phyloP scores from a whole-genome alignment of 2,113 vertebrate genomes.

The Chiloscyllium plagiosum region DNA sequence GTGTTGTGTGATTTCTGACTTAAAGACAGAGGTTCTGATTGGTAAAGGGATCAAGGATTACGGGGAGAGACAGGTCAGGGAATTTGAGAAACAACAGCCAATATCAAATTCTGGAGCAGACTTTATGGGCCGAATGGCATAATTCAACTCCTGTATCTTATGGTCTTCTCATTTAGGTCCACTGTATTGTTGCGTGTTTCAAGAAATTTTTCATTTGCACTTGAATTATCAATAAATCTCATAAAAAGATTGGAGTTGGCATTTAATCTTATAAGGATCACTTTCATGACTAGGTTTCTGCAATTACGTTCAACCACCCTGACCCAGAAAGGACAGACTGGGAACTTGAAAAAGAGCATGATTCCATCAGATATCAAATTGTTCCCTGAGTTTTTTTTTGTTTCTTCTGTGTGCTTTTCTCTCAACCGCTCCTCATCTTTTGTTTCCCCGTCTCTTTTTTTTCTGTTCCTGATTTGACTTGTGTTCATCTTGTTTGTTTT shows the following conservation, averaged over 20 bases:
- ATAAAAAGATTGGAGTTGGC: not conserved
- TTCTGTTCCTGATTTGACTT: not conserved
- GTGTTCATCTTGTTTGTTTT: not conserved
- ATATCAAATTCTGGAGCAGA: too few relatives aligned
- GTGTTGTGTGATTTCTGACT: too few relatives aligned
- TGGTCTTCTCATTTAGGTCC: too few relatives aligned
- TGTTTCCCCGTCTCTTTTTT: not conserved
- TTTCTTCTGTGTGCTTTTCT: not conserved
- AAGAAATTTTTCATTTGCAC: not conserved
- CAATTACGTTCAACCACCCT: not conserved
- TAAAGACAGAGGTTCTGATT: too few relatives aligned
- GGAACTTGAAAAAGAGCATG: not conserved
- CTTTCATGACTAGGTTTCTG: not conserved
- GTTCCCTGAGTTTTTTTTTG: not conserved
- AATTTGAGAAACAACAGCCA: too few relatives aligned
- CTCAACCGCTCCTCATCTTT: not conserved
- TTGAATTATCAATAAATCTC: not conserved
- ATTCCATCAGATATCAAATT: not conserved
- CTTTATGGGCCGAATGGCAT: too few relatives aligned
- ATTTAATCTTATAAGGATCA: not conserved
- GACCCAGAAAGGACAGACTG: not conserved
- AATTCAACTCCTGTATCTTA: too few relatives aligned
- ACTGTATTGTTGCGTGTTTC: not conserved
- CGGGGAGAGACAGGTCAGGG: too few relatives aligned
- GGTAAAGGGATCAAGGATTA: too few relatives aligned